Evolutionary conservation across 1,140 invertebrate species (phyloP).

Genomic region (Sitophilus oryzae): DNA sequence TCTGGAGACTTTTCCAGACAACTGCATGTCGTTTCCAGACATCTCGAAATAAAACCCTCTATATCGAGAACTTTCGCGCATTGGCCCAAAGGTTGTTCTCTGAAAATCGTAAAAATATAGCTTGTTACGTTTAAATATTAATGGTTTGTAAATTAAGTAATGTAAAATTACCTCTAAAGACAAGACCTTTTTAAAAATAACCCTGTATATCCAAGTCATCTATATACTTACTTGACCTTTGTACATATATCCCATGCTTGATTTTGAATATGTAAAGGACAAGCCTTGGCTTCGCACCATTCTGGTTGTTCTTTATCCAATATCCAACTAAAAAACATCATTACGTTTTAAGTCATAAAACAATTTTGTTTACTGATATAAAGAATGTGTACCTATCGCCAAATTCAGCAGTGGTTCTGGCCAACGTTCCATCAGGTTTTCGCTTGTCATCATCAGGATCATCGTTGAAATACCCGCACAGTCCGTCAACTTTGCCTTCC

Average conservation of each 20-base stretch:
- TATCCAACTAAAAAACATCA: constrained; percentile 52
- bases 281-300: constrained; percentile 53
- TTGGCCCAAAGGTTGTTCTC: constrained; percentile 52
- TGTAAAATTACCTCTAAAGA: too few relatives aligned
- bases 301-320: constrained; percentile 47
- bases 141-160: too few relatives aligned
- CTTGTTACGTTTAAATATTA: too few relatives aligned
- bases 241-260: constrained; percentile 59
- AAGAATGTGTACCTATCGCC: constrained; percentile 51
- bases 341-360: background rate
- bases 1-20: constrained; percentile 51
- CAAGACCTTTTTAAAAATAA: too few relatives aligned
- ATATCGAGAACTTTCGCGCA: constrained; percentile 57
- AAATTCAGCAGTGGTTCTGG: constrained; percentile 61
- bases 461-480: constrained; percentile 73
- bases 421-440: constrained; percentile 58
- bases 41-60: constrained; percentile 62
- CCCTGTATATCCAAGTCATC: too few relatives aligned
- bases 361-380: background rate
- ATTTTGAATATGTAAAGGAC: constrained; percentile 52
- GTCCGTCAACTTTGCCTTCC: constrained; percentile 59
- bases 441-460: constrained; percentile 59
- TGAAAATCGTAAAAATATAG: too few relatives aligned
- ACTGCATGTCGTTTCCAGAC: constrained; percentile 65
- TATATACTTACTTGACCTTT: constrained; percentile 46